Base-by-base conservation (phyloP, 2,797 vertebrate species). In the Betta splendens region DNA sequence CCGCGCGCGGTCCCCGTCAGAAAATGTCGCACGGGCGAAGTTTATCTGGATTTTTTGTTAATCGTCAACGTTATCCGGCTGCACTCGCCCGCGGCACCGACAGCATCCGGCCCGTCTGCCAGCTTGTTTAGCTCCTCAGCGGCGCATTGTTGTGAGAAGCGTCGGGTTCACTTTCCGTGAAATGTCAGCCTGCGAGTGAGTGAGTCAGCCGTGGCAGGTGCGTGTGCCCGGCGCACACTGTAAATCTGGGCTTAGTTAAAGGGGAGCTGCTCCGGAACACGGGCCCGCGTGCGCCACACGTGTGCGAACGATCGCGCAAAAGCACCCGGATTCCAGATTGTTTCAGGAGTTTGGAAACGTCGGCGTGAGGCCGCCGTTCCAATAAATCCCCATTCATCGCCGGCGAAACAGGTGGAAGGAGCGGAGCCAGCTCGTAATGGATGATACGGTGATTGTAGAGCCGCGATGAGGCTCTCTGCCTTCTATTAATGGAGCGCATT, bases 401-500 rank as follows among this genome's bases (percentile, higher is more conserved):
- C 54, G 35, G 25, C 26, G 59, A 61, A 68, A 68, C 53, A 52
- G 59, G 36, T 46, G 44, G 37, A 25, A 57, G 69, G 75, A 77
- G 57, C 65, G 47, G 47, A 69, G 60, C 49, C 63, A 18, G 74
- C 71, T 71, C 18, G 15, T 29, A 50, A 64, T 38, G 61, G 69
- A 65, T 68, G 58, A 67, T 56, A 59, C 61, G 52, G 61, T 77
- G 77, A 81, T 81, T 78, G 55, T 73, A 73, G 67, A 59, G 42
- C 49, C 61, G 36, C 56, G 75, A 84, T 67, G 74, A 85, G 78
- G 49, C 63, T 50, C 64, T 51, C 55, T 69, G 53, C 64, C 68
- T 77, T 87, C 72, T 83, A 85, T 84, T 89, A 86, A 87, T 26
- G 28, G 36, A 83, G 77, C 72, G 61, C 32, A 67, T 81, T 75